Conservation (phyloP, 2,888 invertebrate genomes). For the Sarcophaga carnaria region DNA sequence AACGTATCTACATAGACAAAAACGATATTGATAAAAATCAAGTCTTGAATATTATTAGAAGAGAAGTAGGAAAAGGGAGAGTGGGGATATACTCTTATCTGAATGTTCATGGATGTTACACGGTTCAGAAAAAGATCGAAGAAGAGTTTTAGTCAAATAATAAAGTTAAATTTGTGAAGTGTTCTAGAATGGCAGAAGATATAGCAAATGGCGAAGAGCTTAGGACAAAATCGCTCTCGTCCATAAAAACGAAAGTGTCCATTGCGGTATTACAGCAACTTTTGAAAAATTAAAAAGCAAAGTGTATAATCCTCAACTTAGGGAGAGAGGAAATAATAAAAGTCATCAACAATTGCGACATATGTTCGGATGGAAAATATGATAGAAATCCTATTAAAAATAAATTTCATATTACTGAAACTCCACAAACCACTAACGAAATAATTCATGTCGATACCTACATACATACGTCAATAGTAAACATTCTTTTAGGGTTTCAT, state of each 20-base stretch:
- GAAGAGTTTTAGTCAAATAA: too few relatives aligned
- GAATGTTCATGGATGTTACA: too few relatives aligned
- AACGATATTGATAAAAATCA: too few relatives aligned
- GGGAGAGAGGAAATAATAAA: slow-evolving; percentile 22
- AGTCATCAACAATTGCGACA: slow-evolving; percentile 43
- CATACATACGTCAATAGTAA: slow-evolving; percentile 52
- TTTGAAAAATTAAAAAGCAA: background rate
- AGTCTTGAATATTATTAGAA: too few relatives aligned
- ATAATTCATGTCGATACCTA: slow-evolving; percentile 28
- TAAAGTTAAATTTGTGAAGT: too few relatives aligned
- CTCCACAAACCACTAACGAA: too few relatives aligned
- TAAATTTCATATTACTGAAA: too few relatives aligned
- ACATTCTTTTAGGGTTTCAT: slow-evolving; percentile 10
- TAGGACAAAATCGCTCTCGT: background rate
- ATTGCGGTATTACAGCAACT: too few relatives aligned
- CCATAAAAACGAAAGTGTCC: too few relatives aligned
- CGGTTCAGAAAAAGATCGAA: too few relatives aligned
- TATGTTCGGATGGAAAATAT: background rate
- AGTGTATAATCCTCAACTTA: slow-evolving; percentile 31
- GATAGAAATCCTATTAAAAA: background rate
- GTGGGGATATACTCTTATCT: background rate
- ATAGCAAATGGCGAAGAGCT: background rate
- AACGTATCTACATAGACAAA: too few relatives aligned
- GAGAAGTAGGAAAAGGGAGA: too few relatives aligned
- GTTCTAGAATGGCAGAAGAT: background rate